Base-by-base conservation (phyloP, 1,140 invertebrate species). In the Pissodes strobi region DNA sequence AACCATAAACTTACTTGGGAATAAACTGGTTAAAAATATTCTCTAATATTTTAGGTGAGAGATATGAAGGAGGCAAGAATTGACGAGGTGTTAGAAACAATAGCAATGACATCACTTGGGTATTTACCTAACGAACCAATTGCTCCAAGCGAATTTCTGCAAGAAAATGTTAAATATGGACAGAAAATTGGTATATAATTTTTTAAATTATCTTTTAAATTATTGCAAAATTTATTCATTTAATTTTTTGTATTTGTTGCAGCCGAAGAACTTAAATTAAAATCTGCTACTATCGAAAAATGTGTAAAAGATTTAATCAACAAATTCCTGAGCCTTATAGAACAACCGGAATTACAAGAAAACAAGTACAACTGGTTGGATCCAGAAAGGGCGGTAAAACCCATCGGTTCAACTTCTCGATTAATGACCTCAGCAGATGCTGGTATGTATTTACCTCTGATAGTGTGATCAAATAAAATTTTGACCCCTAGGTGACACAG, bases 11-110 rank as follows among this genome's bases (percentile, higher is more conserved):
- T 17, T 41, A 67, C 12, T 23, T 30, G 4, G 4, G 39, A 15
- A 43, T 30, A 6, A n/a, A n/a, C n/a, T n/a, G n/a, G n/a, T n/a
- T n/a, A n/a, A n/a, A n/a, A 37, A 43, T 9, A 19, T 15, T 2
- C 39, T 43, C 1, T 3, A 46, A 13, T n/a, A 37, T 56, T 71
- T 21, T 64, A 85, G 79, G 83, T 90, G 0, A 82, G 84, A 39
- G 90, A 93, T 68, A 87, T 93, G 68, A 90, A 90, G 69, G 87
- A 90, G 75, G 86, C 88, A 46, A 83, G 88, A 67, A 86, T 93
- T 21, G 87, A 91, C 69, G 85, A 86, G 46, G 83, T 89, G 19
- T 79, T 93, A 15, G 79, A 84, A 22, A 85, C 83, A 0, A 88
- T 93, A 70, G 77, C 84, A 0, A 79, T 82, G 34, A 88, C 84